A percentile compares a stretch with the other conserved stretches of the same genome.
These are phyloP conservation scores for Carterocephalus palaemon DNA, from an alignment of 2,888 invertebrate genomes.

Conservation along the genomic window DNA sequence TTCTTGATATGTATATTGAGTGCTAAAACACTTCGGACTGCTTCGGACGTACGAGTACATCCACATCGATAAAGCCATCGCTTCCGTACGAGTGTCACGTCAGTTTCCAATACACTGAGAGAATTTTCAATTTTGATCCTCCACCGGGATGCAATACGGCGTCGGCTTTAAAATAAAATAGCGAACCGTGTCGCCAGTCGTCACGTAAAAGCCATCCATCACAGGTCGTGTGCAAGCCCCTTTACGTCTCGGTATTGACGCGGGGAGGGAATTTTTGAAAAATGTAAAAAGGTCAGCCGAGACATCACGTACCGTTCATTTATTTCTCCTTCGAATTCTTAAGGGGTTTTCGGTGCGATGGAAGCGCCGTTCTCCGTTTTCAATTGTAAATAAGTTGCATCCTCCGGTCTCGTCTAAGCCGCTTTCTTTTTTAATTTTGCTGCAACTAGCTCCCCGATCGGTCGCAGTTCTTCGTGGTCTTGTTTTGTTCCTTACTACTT, in stretches of 20 bases:
- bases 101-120: slow-evolving; percentile 57
- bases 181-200: slow-evolving; percentile 57
- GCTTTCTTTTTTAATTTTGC: slow-evolving; percentile 23
- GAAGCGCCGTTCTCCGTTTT: slow-evolving; percentile 33
- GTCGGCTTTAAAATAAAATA: slow-evolving; percentile 73
- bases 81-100: slow-evolving; percentile 32
- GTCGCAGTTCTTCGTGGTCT: slow-evolving; percentile 3
- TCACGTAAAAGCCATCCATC: slow-evolving; percentile 76
- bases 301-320: slow-evolving; percentile 69
- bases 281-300: slow-evolving; percentile 73
- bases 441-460: slow-evolving; percentile 12
- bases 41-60: slow-evolving; percentile 3
- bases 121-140: slow-evolving; percentile 78
- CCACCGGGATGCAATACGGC: slow-evolving; percentile 50
- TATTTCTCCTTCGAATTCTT: slow-evolving; percentile 63
- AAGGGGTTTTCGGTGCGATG: slow-evolving; percentile 40
- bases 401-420: slow-evolving; percentile 35
- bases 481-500: slow-evolving; percentile 12
- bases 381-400: slow-evolving; percentile 51
- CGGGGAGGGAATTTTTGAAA: slow-evolving; percentile 72
- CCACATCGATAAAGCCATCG: slow-evolving; percentile 6
- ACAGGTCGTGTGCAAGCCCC: slow-evolving; percentile 42
- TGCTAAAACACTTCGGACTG: no score
- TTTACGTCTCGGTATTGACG: slow-evolving; percentile 60
- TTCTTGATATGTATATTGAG: no score